Evolutionary conservation across 2,888 invertebrate genomes (phyloP).

Genomic region (Iselma pallidipennis): DNA sequence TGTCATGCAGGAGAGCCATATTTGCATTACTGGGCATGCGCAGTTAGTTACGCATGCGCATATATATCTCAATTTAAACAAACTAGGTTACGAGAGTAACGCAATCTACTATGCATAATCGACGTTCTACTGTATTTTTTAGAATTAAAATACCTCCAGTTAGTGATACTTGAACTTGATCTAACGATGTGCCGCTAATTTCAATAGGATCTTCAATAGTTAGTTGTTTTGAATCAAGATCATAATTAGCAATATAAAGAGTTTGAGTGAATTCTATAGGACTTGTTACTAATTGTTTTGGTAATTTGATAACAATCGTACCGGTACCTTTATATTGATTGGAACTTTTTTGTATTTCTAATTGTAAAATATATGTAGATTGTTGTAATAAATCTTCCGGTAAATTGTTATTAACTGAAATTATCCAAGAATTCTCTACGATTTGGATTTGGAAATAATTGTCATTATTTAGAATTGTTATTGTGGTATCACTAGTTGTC

Average conservation of each 20-base stretch:
- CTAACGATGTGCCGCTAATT: background rate
- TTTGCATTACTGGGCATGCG: too few relatives aligned
- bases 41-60: too few relatives aligned
- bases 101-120: too few relatives aligned
- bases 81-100: too few relatives aligned
- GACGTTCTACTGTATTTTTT: too few relatives aligned
- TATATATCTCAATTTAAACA: too few relatives aligned
- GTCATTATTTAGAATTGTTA: slow-evolving; percentile 13
- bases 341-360: slow-evolving; percentile 18
- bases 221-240: background rate
- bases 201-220: slow-evolving; percentile 10
- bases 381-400: background rate
- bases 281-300: slow-evolving; percentile 4
- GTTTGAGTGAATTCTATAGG: slow-evolving; percentile 15
- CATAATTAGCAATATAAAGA: slow-evolving; percentile 26
- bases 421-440: slow-evolving; percentile 6
- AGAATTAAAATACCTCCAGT: too few relatives aligned
- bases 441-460: slow-evolving; percentile 5
- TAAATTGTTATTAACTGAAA: slow-evolving; percentile 4
- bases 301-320: slow-evolving; percentile 30
- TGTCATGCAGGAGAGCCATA: too few relatives aligned
- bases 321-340: slow-evolving; percentile 21
- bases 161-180: background rate
- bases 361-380: slow-evolving; percentile 8
- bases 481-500: background rate